Conservation (phyloP, 2,797 vertebrate species). For the Perodicticus potto region DNA sequence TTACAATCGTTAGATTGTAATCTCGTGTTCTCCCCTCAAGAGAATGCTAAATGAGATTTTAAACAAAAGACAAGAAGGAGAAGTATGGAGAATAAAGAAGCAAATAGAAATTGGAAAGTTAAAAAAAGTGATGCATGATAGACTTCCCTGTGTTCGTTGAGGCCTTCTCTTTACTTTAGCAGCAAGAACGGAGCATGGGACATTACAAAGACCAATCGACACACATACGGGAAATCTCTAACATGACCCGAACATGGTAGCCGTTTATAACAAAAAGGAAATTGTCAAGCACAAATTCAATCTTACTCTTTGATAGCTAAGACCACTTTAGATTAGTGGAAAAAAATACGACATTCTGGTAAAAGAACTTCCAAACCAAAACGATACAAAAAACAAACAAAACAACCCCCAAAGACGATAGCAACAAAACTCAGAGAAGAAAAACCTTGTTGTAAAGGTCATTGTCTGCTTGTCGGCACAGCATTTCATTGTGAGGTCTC, state of each 20-base stretch:
- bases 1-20: conserved; percentile 90
- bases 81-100: conserved; percentile 89
- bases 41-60: conserved; percentile 91
- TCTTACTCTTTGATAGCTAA: conserved; percentile 79
- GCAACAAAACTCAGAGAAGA: not conserved
- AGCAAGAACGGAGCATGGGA: conserved; percentile 63
- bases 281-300: conserved; percentile 46
- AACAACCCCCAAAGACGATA: not conserved
- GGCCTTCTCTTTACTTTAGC: conserved; percentile 82
- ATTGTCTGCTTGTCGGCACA: not conserved
- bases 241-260: not conserved
- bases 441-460: not conserved
- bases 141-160: conserved; percentile 82
- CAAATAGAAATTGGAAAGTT: conserved; percentile 89
- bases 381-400: not conserved
- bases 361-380: not conserved
- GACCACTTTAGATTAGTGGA: conserved; percentile 43
- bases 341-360: not conserved
- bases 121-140: conserved; percentile 86
- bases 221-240: not conserved
- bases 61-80: conserved; percentile 86
- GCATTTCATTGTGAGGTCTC: not conserved
- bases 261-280: conserved; percentile 20
- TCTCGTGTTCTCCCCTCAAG: conserved; percentile 89
- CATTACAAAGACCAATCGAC: conserved; percentile 45